Evolutionary conservation across 2,797 vertebrate genomes (phyloP).

Genomic region (Lagocephalus sceleratus): DNA sequence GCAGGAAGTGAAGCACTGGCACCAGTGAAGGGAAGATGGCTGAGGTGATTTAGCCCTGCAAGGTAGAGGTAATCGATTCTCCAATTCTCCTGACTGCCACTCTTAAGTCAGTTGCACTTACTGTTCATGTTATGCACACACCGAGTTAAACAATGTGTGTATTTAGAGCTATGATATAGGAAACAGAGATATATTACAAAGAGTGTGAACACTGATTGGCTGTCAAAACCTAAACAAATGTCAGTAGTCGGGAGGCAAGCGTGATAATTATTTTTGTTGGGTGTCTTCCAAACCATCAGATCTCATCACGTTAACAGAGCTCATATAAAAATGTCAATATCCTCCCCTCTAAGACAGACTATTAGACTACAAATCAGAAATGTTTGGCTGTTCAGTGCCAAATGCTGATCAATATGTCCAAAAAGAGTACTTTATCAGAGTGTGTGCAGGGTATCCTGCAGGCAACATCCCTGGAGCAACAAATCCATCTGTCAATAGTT

Average conservation of each 20-base stretch:
- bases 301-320: slow-evolving; percentile 15
- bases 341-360: slow-evolving; percentile 30
- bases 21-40: slow-evolving; percentile 36
- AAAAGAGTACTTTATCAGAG: slow-evolving; percentile 51
- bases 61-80: slow-evolving; percentile 56
- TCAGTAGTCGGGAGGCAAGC: slow-evolving; percentile 57
- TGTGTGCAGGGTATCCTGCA: slow-evolving; percentile 24
- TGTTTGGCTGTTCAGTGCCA: slow-evolving; percentile 16
- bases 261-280: slow-evolving; percentile 41
- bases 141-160: not conserved
- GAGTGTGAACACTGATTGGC: slow-evolving; percentile 40
- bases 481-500: slow-evolving; percentile 29
- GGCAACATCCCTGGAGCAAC: slow-evolving; percentile 18
- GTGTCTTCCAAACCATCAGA: slow-evolving; percentile 28
- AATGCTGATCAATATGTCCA: slow-evolving; percentile 43
- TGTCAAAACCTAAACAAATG: slow-evolving; percentile 57
- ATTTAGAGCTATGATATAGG: slow-evolving; percentile 17
- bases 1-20: slow-evolving; percentile 42
- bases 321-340: slow-evolving; percentile 52
- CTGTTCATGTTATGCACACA: slow-evolving; percentile 16
- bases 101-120: slow-evolving; percentile 49
- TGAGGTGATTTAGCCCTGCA: slow-evolving; percentile 50
- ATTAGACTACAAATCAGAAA: slow-evolving; percentile 54
- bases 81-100: slow-evolving; percentile 48
- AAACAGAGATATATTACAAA: slow-evolving; percentile 23